Conservation (phyloP, 2,113 vertebrate species). For the Chaetodon trifascialis region DNA sequence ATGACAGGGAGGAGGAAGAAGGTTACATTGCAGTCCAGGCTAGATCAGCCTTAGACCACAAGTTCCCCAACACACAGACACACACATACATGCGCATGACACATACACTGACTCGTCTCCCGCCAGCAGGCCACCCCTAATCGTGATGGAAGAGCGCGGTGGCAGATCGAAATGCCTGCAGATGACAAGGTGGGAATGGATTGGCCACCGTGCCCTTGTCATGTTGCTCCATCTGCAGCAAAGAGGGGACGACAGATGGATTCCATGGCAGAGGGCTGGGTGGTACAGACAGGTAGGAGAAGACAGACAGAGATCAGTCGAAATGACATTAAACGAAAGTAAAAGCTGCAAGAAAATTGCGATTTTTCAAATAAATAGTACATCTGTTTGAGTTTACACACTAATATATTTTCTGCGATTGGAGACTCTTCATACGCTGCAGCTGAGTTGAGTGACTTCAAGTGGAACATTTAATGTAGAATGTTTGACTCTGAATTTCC, state of each 20-base stretch:
- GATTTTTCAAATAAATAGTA: neutral
- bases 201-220: slow-evolving; percentile 80
- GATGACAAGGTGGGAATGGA: slow-evolving; percentile 82
- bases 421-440: neutral
- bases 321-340: slow-evolving; percentile 19
- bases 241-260: slow-evolving; percentile 75
- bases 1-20: slow-evolving; percentile 38
- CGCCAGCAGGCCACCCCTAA: slow-evolving; percentile 81
- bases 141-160: slow-evolving; percentile 85
- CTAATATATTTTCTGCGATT: neutral
- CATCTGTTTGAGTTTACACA: neutral
- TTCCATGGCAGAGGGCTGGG: slow-evolving; percentile 41
- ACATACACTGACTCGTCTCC: slow-evolving; percentile 62
- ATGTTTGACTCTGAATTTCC: too few relatives aligned
- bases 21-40: slow-evolving; percentile 71
- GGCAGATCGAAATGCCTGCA: slow-evolving; percentile 80
- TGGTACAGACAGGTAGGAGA: slow-evolving; percentile 48
- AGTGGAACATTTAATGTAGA: too few relatives aligned
- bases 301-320: neutral
- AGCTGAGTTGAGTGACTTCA: too few relatives aligned
- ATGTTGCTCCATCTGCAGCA: slow-evolving; percentile 75
- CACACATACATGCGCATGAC: slow-evolving; percentile 45
- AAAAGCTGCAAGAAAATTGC: neutral
- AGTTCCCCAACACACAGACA: slow-evolving; percentile 32
- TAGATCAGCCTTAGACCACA: slow-evolving; percentile 83